These are phyloP conservation scores for Chiridota heheva DNA, from an alignment of 35 echinoderm and acorn worm species.

Conservation along the genomic window DNA sequence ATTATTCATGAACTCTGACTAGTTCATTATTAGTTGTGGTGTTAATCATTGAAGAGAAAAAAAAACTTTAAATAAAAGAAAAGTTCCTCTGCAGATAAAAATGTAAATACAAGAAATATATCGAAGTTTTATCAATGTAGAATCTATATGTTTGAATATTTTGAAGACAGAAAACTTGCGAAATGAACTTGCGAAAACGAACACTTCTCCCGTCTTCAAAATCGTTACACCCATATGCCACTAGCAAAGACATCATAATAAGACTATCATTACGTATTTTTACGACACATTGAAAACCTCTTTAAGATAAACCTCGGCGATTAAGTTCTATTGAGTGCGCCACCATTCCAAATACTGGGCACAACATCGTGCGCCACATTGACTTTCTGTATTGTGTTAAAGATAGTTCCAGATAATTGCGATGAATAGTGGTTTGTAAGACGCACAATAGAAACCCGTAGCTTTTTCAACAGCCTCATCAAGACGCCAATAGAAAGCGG, in stretches of 20 bases:
- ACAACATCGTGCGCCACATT: slow-evolving; percentile 20
- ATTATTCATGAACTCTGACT: slow-evolving; percentile 25
- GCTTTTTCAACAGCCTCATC: slow-evolving; percentile 24
- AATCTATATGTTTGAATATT: background rate
- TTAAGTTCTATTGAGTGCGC: slow-evolving; percentile 6
- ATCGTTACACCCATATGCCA: background rate
- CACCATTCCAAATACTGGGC: slow-evolving; percentile 11
- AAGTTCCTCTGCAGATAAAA: background rate
- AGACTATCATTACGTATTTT: slow-evolving; percentile 44
- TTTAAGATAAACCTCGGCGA: no score
- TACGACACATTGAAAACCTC: background rate
- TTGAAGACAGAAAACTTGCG: background rate
- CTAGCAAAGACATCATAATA: slow-evolving; percentile 17
- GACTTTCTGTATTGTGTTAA: no score
- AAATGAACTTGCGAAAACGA: background rate
- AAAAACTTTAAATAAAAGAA: background rate
- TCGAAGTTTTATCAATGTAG: no score
- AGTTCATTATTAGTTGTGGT: background rate
- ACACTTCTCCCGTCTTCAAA: background rate
- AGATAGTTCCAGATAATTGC: slow-evolving; percentile 46
- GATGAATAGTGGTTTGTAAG: slow-evolving; percentile 26
- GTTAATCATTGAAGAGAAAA: background rate
- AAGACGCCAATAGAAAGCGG: slow-evolving; percentile 31
- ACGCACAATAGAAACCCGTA: slow-evolving; percentile 1
- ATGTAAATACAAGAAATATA: no score